Conservation (phyloP, 2,113 vertebrate species). For the Sciurus niger region DNA sequence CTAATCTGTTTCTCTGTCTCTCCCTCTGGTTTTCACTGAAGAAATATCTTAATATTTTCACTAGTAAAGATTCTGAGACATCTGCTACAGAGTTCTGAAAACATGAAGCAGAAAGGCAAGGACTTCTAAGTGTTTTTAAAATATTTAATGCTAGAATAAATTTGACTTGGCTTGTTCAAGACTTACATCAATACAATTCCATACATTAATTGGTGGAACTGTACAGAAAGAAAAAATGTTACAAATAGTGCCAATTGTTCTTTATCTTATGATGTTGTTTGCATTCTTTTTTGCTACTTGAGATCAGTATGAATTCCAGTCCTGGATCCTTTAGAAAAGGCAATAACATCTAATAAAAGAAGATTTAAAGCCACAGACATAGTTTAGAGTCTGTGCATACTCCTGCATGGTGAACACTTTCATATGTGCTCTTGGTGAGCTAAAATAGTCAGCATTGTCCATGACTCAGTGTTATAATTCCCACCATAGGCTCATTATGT, state of each 20-base stretch:
- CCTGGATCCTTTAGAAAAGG: constrained; percentile 11
- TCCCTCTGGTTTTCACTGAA: constrained; percentile 12
- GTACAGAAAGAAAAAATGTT: constrained; percentile 7
- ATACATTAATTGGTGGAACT: not conserved
- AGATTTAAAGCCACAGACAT: constrained; percentile 61
- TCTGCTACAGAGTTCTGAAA: not conserved
- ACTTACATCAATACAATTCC: constrained; percentile 2
- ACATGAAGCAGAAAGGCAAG: not conserved
- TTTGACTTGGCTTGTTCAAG: constrained; percentile 19
- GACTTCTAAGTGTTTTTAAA: not conserved
- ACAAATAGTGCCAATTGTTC: not conserved
- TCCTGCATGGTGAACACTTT: constrained; percentile 55
- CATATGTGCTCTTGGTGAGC: constrained; percentile 63
- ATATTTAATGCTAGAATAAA: constrained; percentile 3
- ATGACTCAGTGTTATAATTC: constrained; percentile 50
- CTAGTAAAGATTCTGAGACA: not conserved
- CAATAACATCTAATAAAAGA: constrained; percentile 58
- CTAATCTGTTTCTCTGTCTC: not conserved
- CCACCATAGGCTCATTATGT: constrained; percentile 40
- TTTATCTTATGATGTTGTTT: constrained; percentile 28
- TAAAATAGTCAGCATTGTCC: not conserved
- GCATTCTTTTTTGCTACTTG: constrained; percentile 48
- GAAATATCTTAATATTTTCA: constrained; percentile 27
- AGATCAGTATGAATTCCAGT: constrained; percentile 39
- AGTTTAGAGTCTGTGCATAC: constrained; percentile 10